Evolutionary conservation across 2,888 invertebrate genomes (phyloP).

Genomic region (Eupithecia dodoneata): DNA sequence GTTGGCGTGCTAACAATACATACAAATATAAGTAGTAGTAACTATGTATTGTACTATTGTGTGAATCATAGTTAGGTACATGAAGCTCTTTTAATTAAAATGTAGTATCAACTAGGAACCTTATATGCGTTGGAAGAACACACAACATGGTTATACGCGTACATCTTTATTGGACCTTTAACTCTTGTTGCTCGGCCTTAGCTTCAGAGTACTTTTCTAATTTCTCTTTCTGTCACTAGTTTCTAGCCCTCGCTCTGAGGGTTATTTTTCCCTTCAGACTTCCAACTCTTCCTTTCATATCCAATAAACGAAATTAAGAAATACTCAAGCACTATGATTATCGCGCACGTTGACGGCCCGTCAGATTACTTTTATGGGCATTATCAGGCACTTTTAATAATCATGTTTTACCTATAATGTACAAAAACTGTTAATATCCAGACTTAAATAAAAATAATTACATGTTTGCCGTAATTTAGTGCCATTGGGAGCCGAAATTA

Average conservation of each 20-base stretch:
- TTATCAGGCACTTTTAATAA: conserved; percentile 30
- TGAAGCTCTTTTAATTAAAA: too few species aligned
- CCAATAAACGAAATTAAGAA: conserved; percentile 23
- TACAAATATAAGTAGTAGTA: too few species aligned
- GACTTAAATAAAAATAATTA: conserved; percentile 49
- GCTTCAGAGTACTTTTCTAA: neutral
- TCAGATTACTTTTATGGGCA: conserved; percentile 34
- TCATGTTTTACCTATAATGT: conserved; percentile 25
- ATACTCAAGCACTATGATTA: conserved; percentile 25
- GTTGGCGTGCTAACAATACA: too few species aligned
- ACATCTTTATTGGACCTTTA: neutral
- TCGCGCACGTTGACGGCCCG: conserved; percentile 18
- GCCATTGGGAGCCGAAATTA: conserved; percentile 45
- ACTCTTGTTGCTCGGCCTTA: neutral
- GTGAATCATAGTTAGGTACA: too few species aligned
- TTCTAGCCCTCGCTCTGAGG: neutral
- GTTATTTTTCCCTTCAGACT: neutral
- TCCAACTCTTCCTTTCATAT: conserved; percentile 13
- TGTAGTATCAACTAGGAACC: too few species aligned
- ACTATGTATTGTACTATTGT: too few species aligned
- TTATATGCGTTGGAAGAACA: too few species aligned
- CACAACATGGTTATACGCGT: too few species aligned
- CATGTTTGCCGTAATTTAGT: conserved; percentile 46
- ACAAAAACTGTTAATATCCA: conserved; percentile 32
- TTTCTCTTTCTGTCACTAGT: neutral